Evolutionary conservation across 2,797 vertebrate genomes (phyloP).

Genomic region (Gastrophryne carolinensis): DNA sequence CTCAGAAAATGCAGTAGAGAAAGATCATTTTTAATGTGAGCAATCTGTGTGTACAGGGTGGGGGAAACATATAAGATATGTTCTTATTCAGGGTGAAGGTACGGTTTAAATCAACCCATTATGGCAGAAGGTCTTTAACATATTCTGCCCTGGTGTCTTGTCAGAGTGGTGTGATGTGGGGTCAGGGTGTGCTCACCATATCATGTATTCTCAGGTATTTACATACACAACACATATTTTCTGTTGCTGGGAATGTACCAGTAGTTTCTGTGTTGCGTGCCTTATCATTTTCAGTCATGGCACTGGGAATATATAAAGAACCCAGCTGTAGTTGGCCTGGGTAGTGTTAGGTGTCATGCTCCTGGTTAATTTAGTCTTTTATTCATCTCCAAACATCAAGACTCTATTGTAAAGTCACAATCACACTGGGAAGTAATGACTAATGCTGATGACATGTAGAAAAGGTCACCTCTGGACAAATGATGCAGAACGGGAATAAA

Average conservation of each 20-base stretch:
- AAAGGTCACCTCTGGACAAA: slow-evolving; percentile 34
- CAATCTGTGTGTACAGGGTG: too few relatives aligned
- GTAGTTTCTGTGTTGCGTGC: not conserved
- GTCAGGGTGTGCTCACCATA: not conserved
- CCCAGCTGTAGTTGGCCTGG: not conserved
- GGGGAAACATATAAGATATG: too few relatives aligned
- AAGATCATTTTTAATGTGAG: too few relatives aligned
- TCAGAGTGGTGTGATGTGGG: too few relatives aligned
- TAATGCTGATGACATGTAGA: slow-evolving; percentile 26
- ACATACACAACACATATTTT: not conserved
- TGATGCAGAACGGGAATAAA: slow-evolving; percentile 2
- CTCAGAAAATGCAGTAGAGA: too few relatives aligned
- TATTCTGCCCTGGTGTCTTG: too few relatives aligned
- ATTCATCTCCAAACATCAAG: not conserved
- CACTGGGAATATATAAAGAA: not conserved
- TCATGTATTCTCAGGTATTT: slow-evolving; percentile 2
- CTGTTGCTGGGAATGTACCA: not conserved
- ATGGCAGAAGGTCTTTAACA: too few relatives aligned
- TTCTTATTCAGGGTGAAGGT: too few relatives aligned
- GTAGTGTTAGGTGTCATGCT: not conserved
- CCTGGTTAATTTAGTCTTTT: slow-evolving; percentile 13
- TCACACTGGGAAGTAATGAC: slow-evolving; percentile 2
- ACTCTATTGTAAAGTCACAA: slow-evolving; percentile 17
- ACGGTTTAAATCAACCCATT: too few relatives aligned
- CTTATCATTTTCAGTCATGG: not conserved